A percentile compares a stretch with the other conserved stretches of the same genome.
phyloP scores from a whole-genome alignment of 2,888 invertebrate genomes.

The Emesis russula region DNA sequence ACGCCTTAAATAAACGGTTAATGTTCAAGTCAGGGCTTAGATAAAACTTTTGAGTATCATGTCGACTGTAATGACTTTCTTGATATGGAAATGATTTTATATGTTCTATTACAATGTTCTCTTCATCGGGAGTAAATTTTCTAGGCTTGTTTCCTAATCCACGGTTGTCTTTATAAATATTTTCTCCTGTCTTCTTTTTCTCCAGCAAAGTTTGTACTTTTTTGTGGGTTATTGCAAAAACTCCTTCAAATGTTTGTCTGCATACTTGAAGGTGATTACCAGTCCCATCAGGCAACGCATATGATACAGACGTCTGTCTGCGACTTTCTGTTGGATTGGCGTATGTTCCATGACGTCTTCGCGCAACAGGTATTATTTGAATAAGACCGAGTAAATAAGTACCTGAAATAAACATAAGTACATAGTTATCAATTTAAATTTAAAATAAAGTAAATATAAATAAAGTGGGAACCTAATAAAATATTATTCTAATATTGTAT shows the following conservation, averaged over 20 bases:
- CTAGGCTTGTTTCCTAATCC: constrained; percentile 15
- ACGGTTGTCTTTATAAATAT: constrained; percentile 7
- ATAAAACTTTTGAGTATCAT: constrained; percentile 32
- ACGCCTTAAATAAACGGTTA: constrained; percentile 16
- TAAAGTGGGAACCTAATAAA: neutral
- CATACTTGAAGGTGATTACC: constrained; percentile 16
- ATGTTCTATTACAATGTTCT: neutral
- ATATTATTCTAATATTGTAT: neutral
- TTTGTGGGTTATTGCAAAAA: neutral
- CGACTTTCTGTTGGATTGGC: constrained; percentile 20
- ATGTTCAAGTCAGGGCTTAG: constrained; percentile 33
- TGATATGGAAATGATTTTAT: constrained; percentile 11
- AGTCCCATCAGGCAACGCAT: constrained; percentile 22
- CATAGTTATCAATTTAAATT: constrained; percentile 7
- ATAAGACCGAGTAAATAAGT: constrained; percentile 29
- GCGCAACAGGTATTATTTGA: neutral
- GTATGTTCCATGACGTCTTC: constrained; percentile 32
- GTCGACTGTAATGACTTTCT: constrained; percentile 35
- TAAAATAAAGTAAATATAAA: constrained; percentile 1
- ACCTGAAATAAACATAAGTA: constrained; percentile 4
- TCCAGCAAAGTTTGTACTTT: neutral
- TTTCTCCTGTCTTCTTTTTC: constrained; percentile 9
- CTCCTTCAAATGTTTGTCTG: constrained; percentile 22
- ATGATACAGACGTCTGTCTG: constrained; percentile 10
- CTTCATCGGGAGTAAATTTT: constrained; percentile 5